Evolutionary conservation across 2,797 vertebrate species (phyloP).

Genomic region (Phalanger gymnotis): DNA sequence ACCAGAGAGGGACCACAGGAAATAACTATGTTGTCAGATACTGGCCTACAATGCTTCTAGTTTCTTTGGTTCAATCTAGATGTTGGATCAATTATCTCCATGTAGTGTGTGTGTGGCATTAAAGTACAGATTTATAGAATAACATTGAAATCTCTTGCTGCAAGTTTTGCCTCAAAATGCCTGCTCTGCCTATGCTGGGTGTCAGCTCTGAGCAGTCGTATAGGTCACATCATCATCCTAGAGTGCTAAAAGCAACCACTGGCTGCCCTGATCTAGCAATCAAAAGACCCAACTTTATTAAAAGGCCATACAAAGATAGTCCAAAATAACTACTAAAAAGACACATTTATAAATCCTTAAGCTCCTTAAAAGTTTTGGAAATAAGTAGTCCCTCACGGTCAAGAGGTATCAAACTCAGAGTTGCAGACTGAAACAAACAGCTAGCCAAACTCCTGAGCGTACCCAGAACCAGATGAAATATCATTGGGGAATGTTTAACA

Average conservation of each 20-base stretch:
- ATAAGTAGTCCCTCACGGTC: not conserved
- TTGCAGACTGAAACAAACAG: not conserved
- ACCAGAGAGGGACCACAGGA: not conserved
- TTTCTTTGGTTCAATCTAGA: slow-evolving; percentile 24
- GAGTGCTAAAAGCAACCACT: not conserved
- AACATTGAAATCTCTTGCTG: not conserved
- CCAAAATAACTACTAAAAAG: not conserved
- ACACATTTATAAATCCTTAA: not conserved
- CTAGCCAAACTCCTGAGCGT: not conserved
- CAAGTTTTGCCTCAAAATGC: not conserved
- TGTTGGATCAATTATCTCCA: slow-evolving; percentile 32
- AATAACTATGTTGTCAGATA: not conserved
- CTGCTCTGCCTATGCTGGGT: not conserved
- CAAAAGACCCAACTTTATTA: not conserved
- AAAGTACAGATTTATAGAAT: not conserved
- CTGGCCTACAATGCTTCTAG: no score
- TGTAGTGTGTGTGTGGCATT: not conserved
- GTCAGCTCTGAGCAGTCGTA: not conserved
- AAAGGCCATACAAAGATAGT: not conserved
- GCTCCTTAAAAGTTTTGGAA: not conserved
- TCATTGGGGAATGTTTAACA: not conserved
- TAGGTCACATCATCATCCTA: not conserved
- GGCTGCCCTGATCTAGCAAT: not conserved
- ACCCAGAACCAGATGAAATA: not conserved
- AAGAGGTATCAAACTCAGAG: not conserved